Evolutionary conservation across 2,113 vertebrate genomes (phyloP), one percentile per base, ranked within the genome.

Genomic region (Chamaetylas fuelleborni): DNA sequence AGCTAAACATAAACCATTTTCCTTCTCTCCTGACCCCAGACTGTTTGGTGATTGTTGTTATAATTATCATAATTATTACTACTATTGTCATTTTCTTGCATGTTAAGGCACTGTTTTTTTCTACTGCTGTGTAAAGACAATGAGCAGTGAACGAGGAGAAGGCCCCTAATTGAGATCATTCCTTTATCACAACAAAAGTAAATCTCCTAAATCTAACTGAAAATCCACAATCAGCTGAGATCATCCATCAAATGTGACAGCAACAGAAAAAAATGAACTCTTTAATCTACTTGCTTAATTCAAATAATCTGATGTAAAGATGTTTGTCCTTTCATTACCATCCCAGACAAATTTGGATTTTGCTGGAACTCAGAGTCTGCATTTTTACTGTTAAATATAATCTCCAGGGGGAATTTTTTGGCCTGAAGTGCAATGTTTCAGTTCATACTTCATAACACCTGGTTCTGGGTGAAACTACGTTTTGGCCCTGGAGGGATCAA

Each of bases 391-490:
- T 24, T 67, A 47, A 81, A n/a, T 79, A n/a, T 38, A 58, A 54
- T 71, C 14, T 38, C 24, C 25, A 47, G 29, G 19, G 61, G 26
- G 2, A 6, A 6, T n/a, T 58, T 74, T 92, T 70, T 64, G 24
- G 3, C 47, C 45, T 40, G 34, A 48, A 77, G 14, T 31, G 10
- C 34, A 87, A 36, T 38, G 42, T 9, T 45, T 45, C 43, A 45
- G 43, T 58, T 14, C 29, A 14, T 40, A 23, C 9, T 81, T 79
- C 23, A 8, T 36, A 69, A 13, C 31, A 17, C 8, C 23, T 66
- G 34, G 7, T 12, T 57, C 45, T 66, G 25, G 3, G 8, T 34
- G 17, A 60, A 74, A 9, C 12, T 8, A 70, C 0, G 0, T 58
- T 74, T 92, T 92, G 65, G 23, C 5, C 9, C 29, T 57, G 20